Evolutionary conservation across 2,797 vertebrate genomes (phyloP), one percentile per base, ranked within the genome.

Genomic region (Ceyx erithaca): DNA sequence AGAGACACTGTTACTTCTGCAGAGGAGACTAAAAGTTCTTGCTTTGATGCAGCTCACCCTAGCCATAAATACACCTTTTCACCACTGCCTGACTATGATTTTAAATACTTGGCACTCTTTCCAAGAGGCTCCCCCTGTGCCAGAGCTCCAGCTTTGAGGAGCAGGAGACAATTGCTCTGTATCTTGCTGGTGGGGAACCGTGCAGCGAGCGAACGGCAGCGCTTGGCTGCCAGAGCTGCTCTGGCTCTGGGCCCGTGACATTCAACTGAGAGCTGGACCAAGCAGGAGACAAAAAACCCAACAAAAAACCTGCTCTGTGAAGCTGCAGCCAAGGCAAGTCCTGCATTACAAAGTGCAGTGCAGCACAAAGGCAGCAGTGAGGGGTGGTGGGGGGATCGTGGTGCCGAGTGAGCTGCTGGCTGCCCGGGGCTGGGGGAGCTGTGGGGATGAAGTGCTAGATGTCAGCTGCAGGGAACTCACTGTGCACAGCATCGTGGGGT

Each of bases 151-250:
- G 90, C 86, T 87, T 75, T 87, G 91, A 96, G 94, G 92, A 96
- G 94, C 46, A 94, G 30, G 96, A 96, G 92, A 94, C 89, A 95
- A 96, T 95, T 61, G 33, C 91, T 89, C 57, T 72, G 28, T 69
- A 52, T 91, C 72, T 71, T 87, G 80, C 91, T 95, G 26, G 57
- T 94, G n/a, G 35, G 93, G 94, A 94, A 61, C 61, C 15, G 55
- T 5, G 2, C 81, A 52, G 85, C 93, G 95, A 93, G 84, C 87
- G 70, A 94, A 80, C 63, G 58, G 30, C 33, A 3, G 64, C 73
- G 28, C 92, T 97, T 96, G 96, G 95, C 96, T 97, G 70, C 71
- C 80, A 76, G 96, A 92, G 89, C 71, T 85, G 26, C 63, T 49
- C 78, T 97, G 96, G 96, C 94, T 89, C 82, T 33, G 4, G 37